These are phyloP conservation scores for Mus musculus DNA, from an alignment of 2,113 vertebrate species.

Conservation along the genomic window DNA sequence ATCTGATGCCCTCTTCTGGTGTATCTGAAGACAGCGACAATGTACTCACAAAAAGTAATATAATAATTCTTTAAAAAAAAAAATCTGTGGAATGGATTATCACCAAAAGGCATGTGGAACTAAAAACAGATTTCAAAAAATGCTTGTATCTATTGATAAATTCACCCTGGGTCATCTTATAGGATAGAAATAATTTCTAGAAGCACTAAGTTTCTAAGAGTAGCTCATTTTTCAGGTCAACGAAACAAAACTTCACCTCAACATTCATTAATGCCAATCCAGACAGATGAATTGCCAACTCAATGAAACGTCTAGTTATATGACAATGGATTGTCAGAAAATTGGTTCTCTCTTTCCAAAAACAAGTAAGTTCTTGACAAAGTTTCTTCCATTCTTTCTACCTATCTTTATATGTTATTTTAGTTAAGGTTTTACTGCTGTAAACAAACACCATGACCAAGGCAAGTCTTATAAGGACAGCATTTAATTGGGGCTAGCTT, in stretches of 20 bases:
- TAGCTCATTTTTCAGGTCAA: not conserved
- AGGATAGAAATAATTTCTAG: not conserved
- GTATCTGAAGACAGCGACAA: too few species aligned
- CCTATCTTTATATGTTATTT: not conserved
- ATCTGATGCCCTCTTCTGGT: too few species aligned
- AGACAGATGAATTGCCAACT: not conserved
- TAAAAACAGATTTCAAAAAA: conserved; percentile 37
- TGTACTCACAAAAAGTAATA: too few species aligned
- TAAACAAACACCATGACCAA: too few species aligned
- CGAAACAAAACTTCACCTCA: conserved; percentile 3
- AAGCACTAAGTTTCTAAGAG: conserved; percentile 15
- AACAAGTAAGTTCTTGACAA: conserved; percentile 31
- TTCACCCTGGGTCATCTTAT: not conserved
- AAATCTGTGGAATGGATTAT: not conserved
- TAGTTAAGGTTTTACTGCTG: too few species aligned
- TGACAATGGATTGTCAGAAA: not conserved
- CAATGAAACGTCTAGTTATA: not conserved
- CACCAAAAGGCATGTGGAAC: not conserved
- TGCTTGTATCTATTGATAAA: not conserved
- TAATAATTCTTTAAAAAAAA: not conserved
- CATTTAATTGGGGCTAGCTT: too few species aligned
- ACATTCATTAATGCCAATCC: not conserved
- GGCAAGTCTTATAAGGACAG: too few species aligned
- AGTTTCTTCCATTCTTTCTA: conserved; percentile 3
- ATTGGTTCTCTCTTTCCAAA: conserved; percentile 37